Evolutionary conservation across 2,888 invertebrate species (phyloP), one percentile per base, ranked within the genome.

Genomic region (Aricia artaxerxes): DNA sequence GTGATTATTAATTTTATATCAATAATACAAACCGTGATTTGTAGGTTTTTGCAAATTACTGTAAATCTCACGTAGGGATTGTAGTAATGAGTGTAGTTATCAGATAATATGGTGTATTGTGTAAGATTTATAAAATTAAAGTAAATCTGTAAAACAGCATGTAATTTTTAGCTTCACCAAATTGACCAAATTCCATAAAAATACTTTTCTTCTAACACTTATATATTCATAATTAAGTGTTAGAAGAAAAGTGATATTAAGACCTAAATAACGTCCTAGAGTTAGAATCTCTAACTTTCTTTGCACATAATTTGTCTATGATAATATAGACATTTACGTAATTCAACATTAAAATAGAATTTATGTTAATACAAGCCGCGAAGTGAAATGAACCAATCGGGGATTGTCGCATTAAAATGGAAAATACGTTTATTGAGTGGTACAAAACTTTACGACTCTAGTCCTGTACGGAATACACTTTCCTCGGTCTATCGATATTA

Each of bases 371-470:
- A 44, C 61, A 40, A 73, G 44, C 44, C 40, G 49, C 75, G 60
- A 79, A 60, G 61, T 44, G 44, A 61, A 82, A 83, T 82, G 81
- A 80, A 81, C 81, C 80, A 78, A 79, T 78, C 81, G 82, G 81
- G 82, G 82, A 82, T 83, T 82, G 64, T 80, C 78, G 82, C 85
- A 86, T 83, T 86, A 84, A 87, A 86, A 85, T 87, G 85, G 85
- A 85, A 86, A 87, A 89, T 89, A 88, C 87, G 86, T 90, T 89
- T 92, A 93, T 92, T 88, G 89, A 92, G 89, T 88, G 89, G 90
- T 92, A 86, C 85, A 85, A 83, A 84, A 86, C 85, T 92, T 92
- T 92, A 92, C 87, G 91, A 88, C 83, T 84, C 81, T 84, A 79
- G 80, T 85, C 69, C 79, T 81, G 69, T 69, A 69, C 69, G 35